Evolutionary conservation across 2,888 invertebrate species (phyloP).

Genomic region (Rhogogaster chlorosoma): DNA sequence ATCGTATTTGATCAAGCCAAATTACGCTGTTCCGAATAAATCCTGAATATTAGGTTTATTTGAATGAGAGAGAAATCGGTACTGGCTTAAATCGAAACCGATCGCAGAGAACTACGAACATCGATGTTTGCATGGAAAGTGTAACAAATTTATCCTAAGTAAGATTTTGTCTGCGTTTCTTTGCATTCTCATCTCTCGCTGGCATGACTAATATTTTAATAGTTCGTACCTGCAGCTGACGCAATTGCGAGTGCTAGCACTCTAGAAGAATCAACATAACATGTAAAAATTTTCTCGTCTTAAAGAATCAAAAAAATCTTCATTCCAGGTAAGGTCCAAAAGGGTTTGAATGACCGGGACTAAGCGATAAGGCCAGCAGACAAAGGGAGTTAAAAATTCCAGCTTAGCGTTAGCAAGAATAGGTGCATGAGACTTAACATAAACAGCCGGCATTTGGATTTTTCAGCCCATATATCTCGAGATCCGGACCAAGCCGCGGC

Average conservation of each 20-base stretch:
- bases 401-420: slow-evolving; percentile 9
- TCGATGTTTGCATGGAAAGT: background rate
- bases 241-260: background rate
- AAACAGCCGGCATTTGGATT: slow-evolving; percentile 46
- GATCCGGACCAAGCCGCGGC: slow-evolving; percentile 28
- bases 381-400: slow-evolving; percentile 41
- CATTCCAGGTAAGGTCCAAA: background rate
- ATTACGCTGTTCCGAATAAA: background rate
- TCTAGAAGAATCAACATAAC: background rate
- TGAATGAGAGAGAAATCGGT: background rate
- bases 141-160: background rate
- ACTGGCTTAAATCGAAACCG: background rate
- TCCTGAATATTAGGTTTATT: background rate
- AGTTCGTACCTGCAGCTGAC: background rate
- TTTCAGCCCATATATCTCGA: slow-evolving; percentile 47
- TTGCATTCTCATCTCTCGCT: background rate
- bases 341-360: background rate
- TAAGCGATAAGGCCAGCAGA: background rate
- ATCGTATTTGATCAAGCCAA: slow-evolving; percentile 37
- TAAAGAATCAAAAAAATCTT: background rate
- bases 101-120: background rate
- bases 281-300: background rate
- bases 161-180: background rate
- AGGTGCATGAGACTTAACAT: slow-evolving; percentile 41
- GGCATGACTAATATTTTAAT: background rate